Percentiles rank a stretch among this genome's conserved stretches.
Evolutionary conservation across 2,797 vertebrate genomes (phyloP).

Genomic region (Pangasius macronema): DNA sequence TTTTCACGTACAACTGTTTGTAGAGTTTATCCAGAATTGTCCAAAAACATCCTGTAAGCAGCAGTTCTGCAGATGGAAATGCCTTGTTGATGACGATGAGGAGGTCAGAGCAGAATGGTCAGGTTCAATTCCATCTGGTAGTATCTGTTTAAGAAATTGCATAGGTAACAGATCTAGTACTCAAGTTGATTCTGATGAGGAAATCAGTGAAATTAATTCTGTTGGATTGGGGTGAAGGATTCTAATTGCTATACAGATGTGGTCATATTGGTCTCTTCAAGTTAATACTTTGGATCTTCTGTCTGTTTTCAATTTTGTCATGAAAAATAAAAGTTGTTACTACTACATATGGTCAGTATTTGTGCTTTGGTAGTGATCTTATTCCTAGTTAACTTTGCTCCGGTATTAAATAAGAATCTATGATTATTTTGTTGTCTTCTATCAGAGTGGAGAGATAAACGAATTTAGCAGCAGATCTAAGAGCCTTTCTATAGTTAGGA

Average conservation of each 20-base stretch:
- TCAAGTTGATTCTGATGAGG: not conserved
- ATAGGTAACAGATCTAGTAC: not conserved
- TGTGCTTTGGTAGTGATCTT: not conserved
- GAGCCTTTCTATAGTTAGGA: too few relatives aligned
- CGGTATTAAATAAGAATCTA: not conserved
- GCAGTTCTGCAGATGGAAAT: not conserved
- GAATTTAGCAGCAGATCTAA: not conserved
- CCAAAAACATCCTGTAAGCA: not conserved
- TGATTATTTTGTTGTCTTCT: not conserved
- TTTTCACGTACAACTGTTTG: not conserved
- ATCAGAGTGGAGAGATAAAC: not conserved
- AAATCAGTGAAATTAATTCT: not conserved
- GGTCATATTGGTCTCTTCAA: not conserved
- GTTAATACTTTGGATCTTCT: not conserved
- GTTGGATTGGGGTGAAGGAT: not conserved
- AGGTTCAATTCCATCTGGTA: not conserved
- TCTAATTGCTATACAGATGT: not conserved
- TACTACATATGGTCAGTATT: not conserved
- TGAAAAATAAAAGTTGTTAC: not conserved
- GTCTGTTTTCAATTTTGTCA: not conserved
- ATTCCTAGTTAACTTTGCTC: not conserved
- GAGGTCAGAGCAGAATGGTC: not conserved
- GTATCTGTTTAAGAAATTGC: not conserved
- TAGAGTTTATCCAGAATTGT: not conserved
- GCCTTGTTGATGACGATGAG: not conserved